These are phyloP conservation scores for Colletes collaris DNA, from an alignment of 2,888 invertebrate species.

Conservation along the genomic window DNA sequence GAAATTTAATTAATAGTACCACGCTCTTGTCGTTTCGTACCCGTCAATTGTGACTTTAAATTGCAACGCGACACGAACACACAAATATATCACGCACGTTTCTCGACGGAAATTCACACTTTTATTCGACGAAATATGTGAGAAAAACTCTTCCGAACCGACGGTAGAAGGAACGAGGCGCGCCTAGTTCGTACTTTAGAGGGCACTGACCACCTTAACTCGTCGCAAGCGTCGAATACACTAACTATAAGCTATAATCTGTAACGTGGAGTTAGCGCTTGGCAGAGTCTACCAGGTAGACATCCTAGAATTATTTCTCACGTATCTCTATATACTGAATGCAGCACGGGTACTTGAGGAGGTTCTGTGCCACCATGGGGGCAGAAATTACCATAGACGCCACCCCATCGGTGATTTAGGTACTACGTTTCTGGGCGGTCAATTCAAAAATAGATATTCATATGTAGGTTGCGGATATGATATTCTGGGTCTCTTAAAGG, in stretches of 20 bases:
- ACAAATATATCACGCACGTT: neutral
- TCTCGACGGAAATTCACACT: neutral
- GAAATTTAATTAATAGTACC: conserved; percentile 3
- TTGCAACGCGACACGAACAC: neutral
- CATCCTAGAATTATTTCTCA: no score
- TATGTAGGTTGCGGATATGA: no score
- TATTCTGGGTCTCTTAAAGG: no score
- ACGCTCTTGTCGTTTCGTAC: neutral
- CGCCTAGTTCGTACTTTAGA: conserved; percentile 38
- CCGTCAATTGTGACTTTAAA: neutral
- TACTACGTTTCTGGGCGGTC: no score
- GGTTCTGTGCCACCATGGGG: no score
- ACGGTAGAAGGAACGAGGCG: conserved; percentile 3
- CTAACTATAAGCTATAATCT: conserved; percentile 47
- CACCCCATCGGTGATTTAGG: no score
- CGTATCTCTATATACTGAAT: no score
- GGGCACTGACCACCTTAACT: conserved; percentile 73
- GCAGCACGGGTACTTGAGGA: no score
- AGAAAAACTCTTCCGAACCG: neutral
- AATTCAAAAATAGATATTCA: no score
- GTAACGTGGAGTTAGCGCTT: conserved; percentile 60
- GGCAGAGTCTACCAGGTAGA: conserved; percentile 22
- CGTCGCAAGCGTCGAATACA: conserved; percentile 64
- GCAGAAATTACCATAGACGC: no score
- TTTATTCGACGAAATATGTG: neutral